Conservation (phyloP, 1,140 invertebrate species). For the Papilio polytes region DNA sequence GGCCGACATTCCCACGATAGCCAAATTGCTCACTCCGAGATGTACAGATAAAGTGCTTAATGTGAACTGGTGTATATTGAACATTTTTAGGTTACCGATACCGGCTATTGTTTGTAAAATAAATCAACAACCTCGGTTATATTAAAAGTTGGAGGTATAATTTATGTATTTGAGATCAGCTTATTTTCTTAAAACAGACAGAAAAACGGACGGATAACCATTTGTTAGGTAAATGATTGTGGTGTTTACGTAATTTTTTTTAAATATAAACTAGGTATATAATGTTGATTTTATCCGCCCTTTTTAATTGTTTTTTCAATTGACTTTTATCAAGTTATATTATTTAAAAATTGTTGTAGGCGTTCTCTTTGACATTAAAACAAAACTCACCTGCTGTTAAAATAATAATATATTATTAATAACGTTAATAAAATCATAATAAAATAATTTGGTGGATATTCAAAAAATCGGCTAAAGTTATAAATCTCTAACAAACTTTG, state of each 20-base stretch:
- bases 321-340: not conserved
- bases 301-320: not conserved
- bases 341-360: not conserved
- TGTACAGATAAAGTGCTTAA: constrained; percentile 41
- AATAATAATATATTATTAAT: not conserved
- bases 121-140: not conserved
- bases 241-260: no score
- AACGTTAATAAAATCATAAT: not conserved
- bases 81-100: constrained; percentile 11
- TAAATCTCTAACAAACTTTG: not conserved
- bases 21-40: constrained; percentile 46
- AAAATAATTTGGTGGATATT: not conserved
- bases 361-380: not conserved
- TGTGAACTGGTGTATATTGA: constrained; percentile 31
- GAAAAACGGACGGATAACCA: not conserved
- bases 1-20: constrained; percentile 51
- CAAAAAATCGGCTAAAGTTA: constrained; percentile 81
- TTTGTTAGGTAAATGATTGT: no score
- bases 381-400: not conserved
- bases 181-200: not conserved
- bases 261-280: no score
- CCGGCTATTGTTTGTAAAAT: not conserved
- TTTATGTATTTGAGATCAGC: not conserved
- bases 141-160: not conserved
- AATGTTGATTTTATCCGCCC: no score